Conservation (phyloP, 2,797 vertebrate genomes). For the Gallinago nigripennis region DNA sequence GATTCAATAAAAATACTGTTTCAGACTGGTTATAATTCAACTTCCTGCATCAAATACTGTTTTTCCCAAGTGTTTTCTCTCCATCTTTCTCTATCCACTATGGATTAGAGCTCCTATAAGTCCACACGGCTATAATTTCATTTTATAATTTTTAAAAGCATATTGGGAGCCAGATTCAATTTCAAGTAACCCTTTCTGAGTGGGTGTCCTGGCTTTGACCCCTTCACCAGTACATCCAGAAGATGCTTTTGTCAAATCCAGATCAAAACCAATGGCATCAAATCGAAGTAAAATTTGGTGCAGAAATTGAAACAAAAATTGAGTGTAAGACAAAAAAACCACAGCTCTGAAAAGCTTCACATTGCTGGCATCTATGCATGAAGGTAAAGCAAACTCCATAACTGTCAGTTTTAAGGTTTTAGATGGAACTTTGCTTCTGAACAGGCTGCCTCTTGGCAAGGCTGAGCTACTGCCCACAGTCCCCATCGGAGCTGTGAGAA, state of each 20-base stretch:
- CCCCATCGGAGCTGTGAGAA: background rate
- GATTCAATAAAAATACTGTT: background rate
- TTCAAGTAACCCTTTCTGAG: background rate
- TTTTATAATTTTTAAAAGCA: background rate
- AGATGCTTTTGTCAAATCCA: background rate
- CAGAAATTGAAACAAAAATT: background rate
- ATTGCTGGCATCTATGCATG: background rate
- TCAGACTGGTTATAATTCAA: background rate
- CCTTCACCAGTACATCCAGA: background rate
- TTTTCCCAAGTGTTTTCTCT: background rate
- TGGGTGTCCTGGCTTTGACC: background rate
- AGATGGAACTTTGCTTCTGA: background rate
- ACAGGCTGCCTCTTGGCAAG: background rate
- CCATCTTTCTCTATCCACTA: background rate
- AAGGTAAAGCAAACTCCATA: background rate
- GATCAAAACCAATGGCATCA: background rate
- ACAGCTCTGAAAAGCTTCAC: background rate
- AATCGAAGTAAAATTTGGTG: background rate
- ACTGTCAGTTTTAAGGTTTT: background rate
- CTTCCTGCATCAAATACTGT: background rate
- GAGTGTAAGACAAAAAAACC: background rate
- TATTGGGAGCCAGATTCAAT: background rate
- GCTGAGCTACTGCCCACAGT: background rate
- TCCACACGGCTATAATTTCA: background rate
- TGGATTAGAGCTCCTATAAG: fast-evolving